A percentile compares a stretch with the other conserved stretches of the same genome.
Conservation (phyloP, 2,888 invertebrate species). For the Yponomeuta malinellus region DNA sequence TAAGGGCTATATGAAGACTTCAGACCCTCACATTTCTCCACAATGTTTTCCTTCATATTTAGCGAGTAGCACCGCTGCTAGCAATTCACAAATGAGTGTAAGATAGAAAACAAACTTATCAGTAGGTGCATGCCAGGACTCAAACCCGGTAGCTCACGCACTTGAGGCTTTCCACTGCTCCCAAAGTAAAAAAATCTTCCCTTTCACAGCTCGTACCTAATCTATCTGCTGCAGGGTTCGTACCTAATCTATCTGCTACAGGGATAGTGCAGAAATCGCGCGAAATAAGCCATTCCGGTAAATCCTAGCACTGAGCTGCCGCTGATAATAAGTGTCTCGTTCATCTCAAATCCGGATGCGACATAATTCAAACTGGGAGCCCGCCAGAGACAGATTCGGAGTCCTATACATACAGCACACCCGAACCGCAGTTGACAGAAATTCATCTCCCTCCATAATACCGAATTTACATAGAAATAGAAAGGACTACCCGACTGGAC, state of each 20-base stretch:
- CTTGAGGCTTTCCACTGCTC: too few relatives aligned
- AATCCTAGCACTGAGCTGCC: background rate
- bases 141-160: too few relatives aligned
- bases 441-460: slow-evolving; percentile 4
- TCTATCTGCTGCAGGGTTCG: background rate
- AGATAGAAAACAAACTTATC: too few relatives aligned
- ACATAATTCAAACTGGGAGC: background rate
- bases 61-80: too few relatives aligned
- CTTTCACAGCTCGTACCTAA: background rate
- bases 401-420: background rate
- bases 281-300: background rate
- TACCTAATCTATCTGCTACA: background rate
- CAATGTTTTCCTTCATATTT: too few relatives aligned
- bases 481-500: background rate
- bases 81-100: too few relatives aligned
- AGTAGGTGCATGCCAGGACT: too few relatives aligned
- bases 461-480: slow-evolving; percentile 12
- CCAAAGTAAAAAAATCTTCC: too few relatives aligned
- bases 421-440: slow-evolving; percentile 9
- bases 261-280: background rate
- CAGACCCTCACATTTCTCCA: too few relatives aligned
- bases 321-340: background rate
- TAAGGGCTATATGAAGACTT: too few relatives aligned
- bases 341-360: background rate
- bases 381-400: background rate